Evolutionary conservation across 2,113 vertebrate genomes (phyloP), one percentile per base, ranked within the genome.

Genomic region (Leptosomus discolor): DNA sequence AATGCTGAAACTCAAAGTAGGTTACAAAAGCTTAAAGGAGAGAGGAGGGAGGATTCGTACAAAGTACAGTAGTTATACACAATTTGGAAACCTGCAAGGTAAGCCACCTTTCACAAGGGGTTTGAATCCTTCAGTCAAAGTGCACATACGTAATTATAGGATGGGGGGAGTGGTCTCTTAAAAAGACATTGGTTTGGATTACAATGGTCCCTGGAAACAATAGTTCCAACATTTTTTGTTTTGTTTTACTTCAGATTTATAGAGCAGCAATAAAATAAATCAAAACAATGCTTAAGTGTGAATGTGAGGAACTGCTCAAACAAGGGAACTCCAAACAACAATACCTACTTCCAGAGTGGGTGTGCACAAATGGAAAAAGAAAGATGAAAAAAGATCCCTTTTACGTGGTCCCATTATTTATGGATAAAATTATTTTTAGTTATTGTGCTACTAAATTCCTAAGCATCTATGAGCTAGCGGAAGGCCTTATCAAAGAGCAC

Each of bases 401-500:
- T 86, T 97, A 96, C 85, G 45, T 90, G 54, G 92, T 96, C 91
- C 94, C 70, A 34, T 92, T 98, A 97, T 98, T 97, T 97, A 98
- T 50, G 82, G 96, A 97, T 90, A 94, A 93, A 92, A 76, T 91
- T 98, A 98, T 98, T 98, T 98, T 98, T 98, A 98, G 98, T 91
- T 45, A 69, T 93, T 98, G 95, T 94, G 92, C 61, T 95, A 91
- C 90, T 96, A 88, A 98, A 98, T 97, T 97, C 97, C 97, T 98
- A 92, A 97, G 89, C 89, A 97, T 94, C 91, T 93, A 71, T 91
- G 91, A 97, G 92, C 83, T 82, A 96, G 96, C 96, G 94, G 97
- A 97, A 98, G 92, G 69, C 58, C 97, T 98, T 98, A 98, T 98
- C 98, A 98, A 98, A 97, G 96, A 96, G 87, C 96, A 94, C 98